A percentile compares a stretch with the other conserved stretches of the same genome.
phyloP scores from a whole-genome alignment of 2,888 invertebrate genomes.

The Cryptocheilus praepositus region DNA sequence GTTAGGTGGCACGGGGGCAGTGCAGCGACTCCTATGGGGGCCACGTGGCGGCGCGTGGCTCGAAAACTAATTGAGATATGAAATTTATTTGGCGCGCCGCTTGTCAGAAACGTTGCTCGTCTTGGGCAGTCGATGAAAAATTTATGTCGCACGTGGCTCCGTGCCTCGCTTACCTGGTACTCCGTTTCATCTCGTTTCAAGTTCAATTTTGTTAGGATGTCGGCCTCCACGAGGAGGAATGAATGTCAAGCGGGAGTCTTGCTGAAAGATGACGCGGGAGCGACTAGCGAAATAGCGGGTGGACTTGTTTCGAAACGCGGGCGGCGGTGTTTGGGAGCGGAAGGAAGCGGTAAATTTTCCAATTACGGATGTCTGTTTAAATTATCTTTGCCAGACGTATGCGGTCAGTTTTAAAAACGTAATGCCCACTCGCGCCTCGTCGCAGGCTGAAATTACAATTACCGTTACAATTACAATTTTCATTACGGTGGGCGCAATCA shows the following conservation, averaged over 20 bases:
- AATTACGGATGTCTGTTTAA: neutral
- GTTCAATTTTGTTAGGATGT: neutral
- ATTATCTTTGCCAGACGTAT: no score
- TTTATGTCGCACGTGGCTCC: neutral
- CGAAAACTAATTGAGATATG: conserved; percentile 74
- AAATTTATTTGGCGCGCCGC: conserved; percentile 70
- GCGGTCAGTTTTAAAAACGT: no score
- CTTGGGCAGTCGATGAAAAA: conserved; percentile 30
- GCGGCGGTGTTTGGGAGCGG: no score
- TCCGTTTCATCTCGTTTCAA: conserved; percentile 3
- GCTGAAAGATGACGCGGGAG: neutral
- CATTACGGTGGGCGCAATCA: no score
- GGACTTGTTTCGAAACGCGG: no score
- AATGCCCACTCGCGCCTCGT: no score
- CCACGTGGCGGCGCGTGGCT: conserved; percentile 72
- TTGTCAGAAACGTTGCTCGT: conserved; percentile 63
- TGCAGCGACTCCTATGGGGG: conserved; percentile 12
- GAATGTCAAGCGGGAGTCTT: neutral
- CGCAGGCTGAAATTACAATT: no score
- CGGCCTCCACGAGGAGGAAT: no score
- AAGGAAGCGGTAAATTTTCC: neutral
- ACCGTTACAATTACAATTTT: conserved; percentile 4
- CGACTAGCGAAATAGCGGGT: no score
- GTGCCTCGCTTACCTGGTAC: neutral
- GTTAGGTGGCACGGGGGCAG: no score